Base-by-base conservation (phyloP, 1,140 invertebrate genomes). In the Manduca sexta region DNA sequence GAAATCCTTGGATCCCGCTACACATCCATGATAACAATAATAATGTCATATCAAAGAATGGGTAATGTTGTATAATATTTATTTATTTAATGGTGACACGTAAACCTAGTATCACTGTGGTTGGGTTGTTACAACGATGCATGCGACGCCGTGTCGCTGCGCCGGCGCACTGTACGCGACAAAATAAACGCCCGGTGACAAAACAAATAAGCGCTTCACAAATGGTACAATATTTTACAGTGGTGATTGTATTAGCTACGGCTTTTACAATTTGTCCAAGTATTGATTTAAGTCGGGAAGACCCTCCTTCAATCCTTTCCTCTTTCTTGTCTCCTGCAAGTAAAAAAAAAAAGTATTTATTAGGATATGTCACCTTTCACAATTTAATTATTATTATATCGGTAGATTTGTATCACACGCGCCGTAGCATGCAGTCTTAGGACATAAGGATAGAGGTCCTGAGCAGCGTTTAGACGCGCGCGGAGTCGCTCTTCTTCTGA, bases 291-390 rank as follows among this genome's bases (percentile, higher is more conserved):
- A 88, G 76, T 97, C 95, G 68, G 97, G 97, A 57, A 98, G 89
- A 86, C 96, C 96, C 84, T 99, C 98, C 87, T 99, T 99, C 69
- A 99, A 90, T 88, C 98, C 98, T 91, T 99, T 99, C 85, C 98
- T 93, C 89, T 99, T 99, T 85, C 98, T 94, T 54, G 96, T 99
- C 44, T 97, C 97, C 91, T 93, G 83, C 58, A 86, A 87, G 69
- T 45, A 84, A 69, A n/a, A n/a, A 61, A 63, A 67, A 38, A 48
- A 11, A 42, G 30, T 10, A 42, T 2, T 30, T 38, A 14, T 8
- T 31, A 10, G 30, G 11, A 13, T n/a, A 35, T 35, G 0, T 35
- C 12, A 5, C 0, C n/a, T 34, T 42, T 38, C 18, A 35, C 6
- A 26, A 14, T 10, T n/a, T 47, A 38, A 38, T 7, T 29, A 29